Conservation (phyloP, 35 echinoderm and acorn worm species). For the Ophiothrix spiculata region DNA sequence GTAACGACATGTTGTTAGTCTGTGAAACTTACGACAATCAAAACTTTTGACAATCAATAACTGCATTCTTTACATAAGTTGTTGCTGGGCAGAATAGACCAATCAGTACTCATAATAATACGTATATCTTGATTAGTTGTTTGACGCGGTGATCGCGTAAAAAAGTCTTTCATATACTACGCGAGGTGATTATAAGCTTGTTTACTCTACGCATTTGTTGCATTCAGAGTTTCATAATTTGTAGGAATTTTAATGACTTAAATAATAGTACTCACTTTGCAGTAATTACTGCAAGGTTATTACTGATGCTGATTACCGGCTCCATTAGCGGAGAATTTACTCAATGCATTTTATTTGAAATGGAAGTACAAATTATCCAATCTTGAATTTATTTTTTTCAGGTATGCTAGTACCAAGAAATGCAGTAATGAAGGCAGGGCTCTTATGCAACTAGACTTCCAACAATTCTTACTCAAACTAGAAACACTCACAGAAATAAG, state of each 20-base stretch:
- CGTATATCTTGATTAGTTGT: not conserved
- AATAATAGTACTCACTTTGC: not conserved
- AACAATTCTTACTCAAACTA: conserved; percentile 91
- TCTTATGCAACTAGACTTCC: conserved; percentile 96
- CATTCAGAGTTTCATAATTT: too few species aligned
- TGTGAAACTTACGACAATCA: too few species aligned
- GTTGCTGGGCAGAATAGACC: not conserved
- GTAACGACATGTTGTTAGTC: too few species aligned
- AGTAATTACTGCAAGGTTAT: too few species aligned
- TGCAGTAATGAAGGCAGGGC: conserved; percentile 94
- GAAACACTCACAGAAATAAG: conserved; percentile 84
- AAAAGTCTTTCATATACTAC: too few species aligned
- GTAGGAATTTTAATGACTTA: too few species aligned
- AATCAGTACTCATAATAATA: not conserved
- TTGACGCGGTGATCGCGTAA: too few species aligned
- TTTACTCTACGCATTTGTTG: too few species aligned
- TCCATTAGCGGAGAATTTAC: not conserved
- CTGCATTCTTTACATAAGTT: not conserved
- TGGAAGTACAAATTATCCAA: not conserved
- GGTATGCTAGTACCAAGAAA: conserved; percentile 93
- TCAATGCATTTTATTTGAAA: not conserved
- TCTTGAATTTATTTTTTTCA: conserved; percentile 20
- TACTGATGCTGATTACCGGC: not conserved
- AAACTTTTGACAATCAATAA: too few species aligned
- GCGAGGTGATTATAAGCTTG: too few species aligned